phyloP scores from a whole-genome alignment of 92 coral and sea anemone species.

The Epizoanthus scotinus region DNA sequence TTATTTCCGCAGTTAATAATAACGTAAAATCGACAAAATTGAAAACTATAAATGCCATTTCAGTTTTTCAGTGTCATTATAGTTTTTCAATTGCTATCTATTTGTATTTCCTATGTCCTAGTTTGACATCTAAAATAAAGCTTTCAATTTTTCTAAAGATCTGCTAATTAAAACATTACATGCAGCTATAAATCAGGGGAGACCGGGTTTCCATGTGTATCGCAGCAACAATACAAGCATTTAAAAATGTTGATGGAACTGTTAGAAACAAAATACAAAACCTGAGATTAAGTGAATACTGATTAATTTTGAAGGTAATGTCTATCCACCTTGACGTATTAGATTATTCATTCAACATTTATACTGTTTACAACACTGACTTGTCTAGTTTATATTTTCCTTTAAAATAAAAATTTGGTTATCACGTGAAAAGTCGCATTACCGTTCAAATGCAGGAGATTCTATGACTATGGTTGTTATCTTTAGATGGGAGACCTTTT shows the following conservation, averaged over 20 bases:
- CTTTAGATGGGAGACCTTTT: not conserved
- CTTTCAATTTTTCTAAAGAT: too few species aligned
- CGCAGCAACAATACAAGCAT: constrained; percentile 9
- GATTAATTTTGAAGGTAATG: constrained; percentile 16
- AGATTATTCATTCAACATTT: constrained; percentile 1
- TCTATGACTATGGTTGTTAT: not conserved
- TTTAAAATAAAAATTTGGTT: not conserved
- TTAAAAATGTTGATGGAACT: constrained; percentile 2
- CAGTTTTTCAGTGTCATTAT: too few species aligned
- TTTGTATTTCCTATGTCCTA: too few species aligned
- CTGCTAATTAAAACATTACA: too few species aligned
- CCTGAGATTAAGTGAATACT: constrained; percentile 1
- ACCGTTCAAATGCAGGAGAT: not conserved
- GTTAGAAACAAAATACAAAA: constrained; percentile 15
- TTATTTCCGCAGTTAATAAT: too few species aligned
- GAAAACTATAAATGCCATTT: too few species aligned
- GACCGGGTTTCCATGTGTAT: not conserved
- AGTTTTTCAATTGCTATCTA: too few species aligned
- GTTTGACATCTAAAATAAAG: too few species aligned
- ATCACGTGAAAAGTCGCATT: not conserved
- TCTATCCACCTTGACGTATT: not conserved
- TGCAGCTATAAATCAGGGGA: too few species aligned
- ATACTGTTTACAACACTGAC: not conserved
- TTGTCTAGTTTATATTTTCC: not conserved
- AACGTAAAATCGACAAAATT: too few species aligned